Evolutionary conservation across 2,797 vertebrate genomes (phyloP), one percentile per base, ranked within the genome.

Genomic region (Eutrigla gurnardus): DNA sequence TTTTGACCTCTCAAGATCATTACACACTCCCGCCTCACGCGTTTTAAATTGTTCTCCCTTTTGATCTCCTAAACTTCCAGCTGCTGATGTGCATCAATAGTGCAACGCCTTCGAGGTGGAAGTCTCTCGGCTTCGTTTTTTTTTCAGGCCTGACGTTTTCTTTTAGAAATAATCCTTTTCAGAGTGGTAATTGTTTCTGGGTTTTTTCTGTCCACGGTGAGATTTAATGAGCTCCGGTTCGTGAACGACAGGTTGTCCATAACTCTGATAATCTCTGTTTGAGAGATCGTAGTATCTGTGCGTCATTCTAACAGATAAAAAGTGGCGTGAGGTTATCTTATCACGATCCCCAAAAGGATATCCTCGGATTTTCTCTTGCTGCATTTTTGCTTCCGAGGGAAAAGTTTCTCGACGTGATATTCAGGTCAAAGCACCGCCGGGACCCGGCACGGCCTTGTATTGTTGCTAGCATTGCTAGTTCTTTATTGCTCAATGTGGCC

Each of bases 1-100:
- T 5, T 80, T 73, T 81, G 78, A 88, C 77, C 73, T 79, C 58
- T 58, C 35, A 39, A 59, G 76, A 71, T 84, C 73, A 69, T 87
- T 81, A 72, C 60, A 54, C 65, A 39, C 67, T 71, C 39, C 8
- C 50, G 25, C 64, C 73, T 66, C 46, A n/a, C 25, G 15, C 72
- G 55, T 77, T 35, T 12, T 13, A 55, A 69, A 64, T 61, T 57
- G 25, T 72, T 58, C 65, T 59, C n/a, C 35, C 40, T 37, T 37
- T 66, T 67, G 37, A 80, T 63, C 45, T 63, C 4, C 37, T 25
- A 78, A 78, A 82, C 47, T 39, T 61, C 47, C 62, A 13, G 58
- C 2, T 61, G 33, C 64, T 53, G 66, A 70, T 58, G 43, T 73
- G n/a, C 37, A 33, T 78, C 60, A 82, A 36, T 55, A 73, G 35